A percentile compares a stretch with the other conserved stretches of the same genome.
Conservation (phyloP, 2,113 vertebrate species). For the Paradoxurus hermaphroditus region DNA sequence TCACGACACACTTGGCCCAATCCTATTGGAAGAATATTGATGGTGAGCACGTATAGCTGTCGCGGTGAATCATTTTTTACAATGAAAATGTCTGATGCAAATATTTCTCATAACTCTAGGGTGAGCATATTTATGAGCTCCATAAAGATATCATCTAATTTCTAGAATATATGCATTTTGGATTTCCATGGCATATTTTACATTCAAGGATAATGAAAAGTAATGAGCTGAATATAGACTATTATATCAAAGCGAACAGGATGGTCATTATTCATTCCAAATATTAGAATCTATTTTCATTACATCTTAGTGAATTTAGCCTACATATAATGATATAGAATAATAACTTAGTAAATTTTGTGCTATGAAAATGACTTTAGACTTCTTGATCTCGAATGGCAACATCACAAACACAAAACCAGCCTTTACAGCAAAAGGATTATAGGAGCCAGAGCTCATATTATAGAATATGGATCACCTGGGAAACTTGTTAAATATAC, state of each 20-base stretch:
- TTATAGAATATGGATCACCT: too few relatives aligned
- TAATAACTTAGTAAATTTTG: conserved; percentile 5
- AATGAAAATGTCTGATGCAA: background rate
- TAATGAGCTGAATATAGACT: conserved; percentile 61
- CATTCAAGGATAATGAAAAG: conserved; percentile 49
- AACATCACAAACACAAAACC: background rate
- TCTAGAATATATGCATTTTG: conserved; percentile 53
- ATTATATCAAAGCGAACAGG: conserved; percentile 33
- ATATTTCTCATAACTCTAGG: background rate
- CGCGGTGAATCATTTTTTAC: background rate
- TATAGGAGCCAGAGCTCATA: background rate
- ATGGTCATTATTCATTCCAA: conserved; percentile 44
- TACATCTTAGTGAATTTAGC: conserved; percentile 55
- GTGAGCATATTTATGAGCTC: background rate
- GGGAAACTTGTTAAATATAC: background rate
- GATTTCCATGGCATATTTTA: conserved; percentile 30
- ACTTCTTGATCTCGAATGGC: background rate
- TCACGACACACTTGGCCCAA: background rate
- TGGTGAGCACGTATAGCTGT: background rate
- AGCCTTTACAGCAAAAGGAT: background rate
- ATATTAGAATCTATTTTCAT: conserved; percentile 53
- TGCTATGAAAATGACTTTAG: background rate
- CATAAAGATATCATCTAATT: conserved; percentile 48
- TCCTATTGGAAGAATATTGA: background rate
- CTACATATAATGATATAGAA: background rate